Percentiles rank a stretch among this genome's conserved stretches.
phyloP scores from a whole-genome alignment of 2,797 vertebrate species.

The Danio aesculapii region DNA sequence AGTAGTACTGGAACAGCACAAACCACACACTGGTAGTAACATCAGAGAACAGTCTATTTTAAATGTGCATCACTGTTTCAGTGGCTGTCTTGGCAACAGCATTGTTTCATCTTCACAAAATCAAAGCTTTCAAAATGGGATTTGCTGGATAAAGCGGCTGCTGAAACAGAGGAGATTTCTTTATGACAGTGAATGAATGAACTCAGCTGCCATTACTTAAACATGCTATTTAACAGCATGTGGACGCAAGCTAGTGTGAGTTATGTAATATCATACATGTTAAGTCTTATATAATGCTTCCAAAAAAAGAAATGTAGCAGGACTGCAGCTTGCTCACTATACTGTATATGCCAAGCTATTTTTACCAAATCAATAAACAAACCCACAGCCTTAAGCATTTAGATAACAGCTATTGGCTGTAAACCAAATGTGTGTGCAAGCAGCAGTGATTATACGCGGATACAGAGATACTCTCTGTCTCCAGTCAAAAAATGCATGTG shows the following conservation, averaged over 20 bases:
- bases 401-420: conserved; percentile 19
- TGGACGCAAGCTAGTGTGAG: conserved; percentile 9
- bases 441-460: conserved; percentile 10
- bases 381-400: conserved; percentile 7
- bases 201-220: neutral
- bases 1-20: neutral
- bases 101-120: conserved; percentile 1
- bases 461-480: conserved; percentile 6
- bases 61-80: neutral
- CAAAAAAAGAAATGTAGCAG: neutral
- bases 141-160: conserved; percentile 4
- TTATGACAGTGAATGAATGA: neutral
- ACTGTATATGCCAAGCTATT: conserved; percentile 14
- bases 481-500: neutral
- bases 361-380: conserved; percentile 33
- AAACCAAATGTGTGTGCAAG: conserved; percentile 1
- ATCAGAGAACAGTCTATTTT: conserved; percentile 4
- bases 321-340: neutral
- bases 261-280: conserved; percentile 18
- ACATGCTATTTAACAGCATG: conserved; percentile 31
- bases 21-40: conserved; percentile 2
- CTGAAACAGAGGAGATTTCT: neutral
- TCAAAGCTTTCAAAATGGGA: conserved; percentile 3
- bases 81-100: conserved; percentile 2
- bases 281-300: conserved; percentile 7